phyloP scores from a whole-genome alignment of 1,140 invertebrate genomes.

The Hyphantria cunea region DNA sequence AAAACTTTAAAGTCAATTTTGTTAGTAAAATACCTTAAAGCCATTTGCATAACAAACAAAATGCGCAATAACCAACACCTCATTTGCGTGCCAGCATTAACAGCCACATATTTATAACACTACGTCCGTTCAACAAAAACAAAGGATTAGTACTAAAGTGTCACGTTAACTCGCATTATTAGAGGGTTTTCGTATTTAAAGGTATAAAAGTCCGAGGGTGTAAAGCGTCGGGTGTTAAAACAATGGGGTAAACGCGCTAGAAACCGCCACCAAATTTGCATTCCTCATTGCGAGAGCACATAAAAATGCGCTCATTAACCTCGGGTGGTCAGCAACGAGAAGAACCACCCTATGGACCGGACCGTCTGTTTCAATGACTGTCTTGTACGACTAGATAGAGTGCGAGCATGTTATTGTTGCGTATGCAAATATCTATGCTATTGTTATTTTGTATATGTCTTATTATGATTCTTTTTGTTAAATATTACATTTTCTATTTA shows the following conservation, averaged over 20 bases:
- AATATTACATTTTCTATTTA: too few species aligned
- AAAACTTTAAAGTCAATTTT: not conserved
- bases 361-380: slow-evolving; percentile 19
- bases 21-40: not conserved
- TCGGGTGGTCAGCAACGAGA: slow-evolving; percentile 57
- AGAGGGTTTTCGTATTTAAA: slow-evolving; percentile 69
- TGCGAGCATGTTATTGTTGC: slow-evolving; percentile 6
- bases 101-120: slow-evolving; percentile 31
- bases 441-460: too few species aligned
- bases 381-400: slow-evolving; percentile 1
- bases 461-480: too few species aligned
- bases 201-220: slow-evolving; percentile 61
- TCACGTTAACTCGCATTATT: slow-evolving; percentile 47
- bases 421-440: too few species aligned
- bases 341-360: slow-evolving; percentile 48
- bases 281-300: slow-evolving; percentile 76
- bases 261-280: slow-evolving; percentile 76
- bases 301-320: slow-evolving; percentile 79
- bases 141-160: slow-evolving; percentile 57
- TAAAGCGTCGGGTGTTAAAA: slow-evolving; percentile 66
- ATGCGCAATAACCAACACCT: not conserved
- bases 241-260: slow-evolving; percentile 68
- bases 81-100: not conserved
- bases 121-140: slow-evolving; percentile 48
- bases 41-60: not conserved